Evolutionary conservation across 2,888 invertebrate genomes (phyloP), one percentile per base, ranked within the genome.

Genomic region (Latrodectus hesperus): DNA sequence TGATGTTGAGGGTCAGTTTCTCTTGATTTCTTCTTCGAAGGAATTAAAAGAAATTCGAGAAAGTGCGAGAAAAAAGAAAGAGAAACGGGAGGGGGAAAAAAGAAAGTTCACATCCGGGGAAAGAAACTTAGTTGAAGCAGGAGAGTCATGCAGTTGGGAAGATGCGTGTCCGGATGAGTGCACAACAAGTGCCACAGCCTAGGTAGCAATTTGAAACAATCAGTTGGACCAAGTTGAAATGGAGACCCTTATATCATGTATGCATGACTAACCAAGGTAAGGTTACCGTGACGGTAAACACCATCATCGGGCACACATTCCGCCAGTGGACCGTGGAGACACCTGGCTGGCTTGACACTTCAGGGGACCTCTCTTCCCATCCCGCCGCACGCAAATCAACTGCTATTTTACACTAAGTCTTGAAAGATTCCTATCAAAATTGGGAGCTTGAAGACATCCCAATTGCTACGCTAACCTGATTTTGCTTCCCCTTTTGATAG

Each of bases 181-280:
- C 78, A 53, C 82, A 87, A 78, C 86, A 86, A 86, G 86, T 81
- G 81, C 76, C 71, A 81, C 75, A 73, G 82, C 67, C 81, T 81
- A 87, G 81, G 82, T 87, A 87, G 87, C 87, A 87, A 87, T 87
- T 87, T 87, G 82, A 87, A 87, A 87, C 87, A 87, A 87, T 87
- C 87, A 87, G 73, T 77, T 68, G 82, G 87, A 87, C 87, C 73
- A 60, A 65, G 82, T 73, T 82, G 87, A 87, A 87, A 87, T 83
- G 78, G 87, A 87, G 82, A 87, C 82, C 87, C 87, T 76, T 82
- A 60, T 82, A 87, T 87, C 87, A 87, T 82, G 77, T 87, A 87
- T 87, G 87, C 87, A 87, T 87, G 87, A 87, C 87, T 87, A 73
- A n/a, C 82, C 87, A 78, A 82, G 82, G 73, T 55, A 73, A 78